Base-by-base conservation (phyloP, 2,797 vertebrate species). In the Lophius americanus region DNA sequence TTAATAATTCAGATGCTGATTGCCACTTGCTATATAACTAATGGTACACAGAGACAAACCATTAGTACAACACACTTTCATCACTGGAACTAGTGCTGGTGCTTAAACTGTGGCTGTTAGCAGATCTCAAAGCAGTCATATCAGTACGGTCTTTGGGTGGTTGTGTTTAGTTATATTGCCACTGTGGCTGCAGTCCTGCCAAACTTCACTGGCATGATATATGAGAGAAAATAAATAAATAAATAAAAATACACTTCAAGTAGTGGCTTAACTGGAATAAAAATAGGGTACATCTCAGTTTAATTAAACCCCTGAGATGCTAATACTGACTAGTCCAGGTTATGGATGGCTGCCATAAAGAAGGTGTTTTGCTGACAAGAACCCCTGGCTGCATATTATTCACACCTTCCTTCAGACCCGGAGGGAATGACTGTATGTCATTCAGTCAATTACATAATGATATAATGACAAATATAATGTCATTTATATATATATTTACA, bases 291-390 rank as follows among this genome's bases (percentile, higher is more conserved):
- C 62, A 73, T 68, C 62, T 78, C 41, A 0, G 70, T 68, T 74
- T 65, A 89, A 83, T 85, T 70, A 72, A 61, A 75, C 66, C 69
- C 82, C 36, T 35, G 71, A 74, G 75, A 81, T 49, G 39, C 77
- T 23, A 37, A 42, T 62, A 53, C 68, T 74, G 77, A 63, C 74
- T 36, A 14, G 41, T 50, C 51, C 2, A 32, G 47, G 62, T 86
- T 78, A 89, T 89, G 64, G 68, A 91, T 89, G 51, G 75, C 54
- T 12, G 38, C 65, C 75, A 88, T 90, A 86, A 89, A 87, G 55
- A 46, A 60, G 52, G 41, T 48, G 61, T 79, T 85, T 69, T 80
- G 79, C 88, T 88, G 89, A 90, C 85, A 74, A 62, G 61, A 67
- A 70, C 76, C 81, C 67, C 84, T 44, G 56, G 76, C 74, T 70